Conservation (phyloP, 2,888 invertebrate genomes). For the Strigamia transsilvanica region DNA sequence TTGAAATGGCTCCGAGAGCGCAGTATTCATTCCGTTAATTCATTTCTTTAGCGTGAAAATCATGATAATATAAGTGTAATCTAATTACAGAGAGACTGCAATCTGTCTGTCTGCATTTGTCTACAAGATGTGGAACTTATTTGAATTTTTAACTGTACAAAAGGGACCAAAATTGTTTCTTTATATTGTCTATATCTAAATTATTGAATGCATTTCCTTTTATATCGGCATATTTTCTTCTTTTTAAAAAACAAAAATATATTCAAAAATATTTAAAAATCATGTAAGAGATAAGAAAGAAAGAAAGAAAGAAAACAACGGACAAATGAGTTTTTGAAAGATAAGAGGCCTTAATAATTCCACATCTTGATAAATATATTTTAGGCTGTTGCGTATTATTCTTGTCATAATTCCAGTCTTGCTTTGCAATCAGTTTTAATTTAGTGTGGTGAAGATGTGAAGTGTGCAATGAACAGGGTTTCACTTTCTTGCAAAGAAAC, state of each 20-base stretch:
- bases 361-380: conserved; percentile 25
- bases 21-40: conserved; percentile 32
- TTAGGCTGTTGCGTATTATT: conserved; percentile 35
- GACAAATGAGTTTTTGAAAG: conserved; percentile 1
- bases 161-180: conserved; percentile 29
- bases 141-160: not conserved
- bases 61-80: conserved; percentile 13
- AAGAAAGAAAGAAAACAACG: not conserved
- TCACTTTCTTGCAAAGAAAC: conserved; percentile 52
- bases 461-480: conserved; percentile 53
- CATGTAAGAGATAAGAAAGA: not conserved
- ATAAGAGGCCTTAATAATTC: conserved; percentile 26
- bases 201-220: not conserved
- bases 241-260: too few relatives aligned
- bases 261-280: not conserved
- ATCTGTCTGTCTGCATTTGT: conserved; percentile 26
- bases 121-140: conserved; percentile 21
- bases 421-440: conserved; percentile 38
- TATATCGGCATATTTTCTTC: not conserved
- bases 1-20: conserved; percentile 16
- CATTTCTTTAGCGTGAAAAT: not conserved
- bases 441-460: conserved; percentile 24
- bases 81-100: conserved; percentile 22
- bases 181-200: not conserved
- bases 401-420: conserved; percentile 35